Conservation (phyloP, 2,888 invertebrate genomes). For the Clitarchus hookeri region DNA sequence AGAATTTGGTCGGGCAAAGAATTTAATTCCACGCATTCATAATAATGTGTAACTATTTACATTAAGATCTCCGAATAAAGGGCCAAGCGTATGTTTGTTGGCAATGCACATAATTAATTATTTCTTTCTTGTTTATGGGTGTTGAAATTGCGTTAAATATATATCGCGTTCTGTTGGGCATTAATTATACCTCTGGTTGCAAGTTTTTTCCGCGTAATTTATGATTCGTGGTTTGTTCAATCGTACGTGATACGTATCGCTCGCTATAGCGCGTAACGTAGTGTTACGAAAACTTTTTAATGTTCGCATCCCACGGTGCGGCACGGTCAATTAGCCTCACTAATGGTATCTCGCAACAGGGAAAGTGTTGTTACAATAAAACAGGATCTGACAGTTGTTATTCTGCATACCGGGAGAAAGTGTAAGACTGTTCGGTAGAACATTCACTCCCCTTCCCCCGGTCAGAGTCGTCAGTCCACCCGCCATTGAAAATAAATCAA, state of each 20-base stretch:
- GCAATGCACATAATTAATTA: too few relatives aligned
- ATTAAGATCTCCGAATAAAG: too few relatives aligned
- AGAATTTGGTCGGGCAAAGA: too few relatives aligned
- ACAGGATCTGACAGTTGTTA: too few relatives aligned
- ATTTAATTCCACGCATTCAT: too few relatives aligned
- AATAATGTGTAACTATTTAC: too few relatives aligned
- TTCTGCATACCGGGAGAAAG: background rate
- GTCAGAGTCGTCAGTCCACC: background rate
- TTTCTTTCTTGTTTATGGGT: too few relatives aligned
- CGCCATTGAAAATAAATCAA: background rate
- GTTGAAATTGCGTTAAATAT: too few relatives aligned
- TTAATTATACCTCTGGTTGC: background rate
- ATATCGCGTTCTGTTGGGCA: too few relatives aligned
- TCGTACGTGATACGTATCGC: background rate
- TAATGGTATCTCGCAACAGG: constrained; percentile 14
- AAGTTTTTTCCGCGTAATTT: background rate
- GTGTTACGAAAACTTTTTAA: background rate
- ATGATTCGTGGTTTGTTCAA: background rate
- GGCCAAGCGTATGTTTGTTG: too few relatives aligned
- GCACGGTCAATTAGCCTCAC: background rate
- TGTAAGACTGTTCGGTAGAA: background rate
- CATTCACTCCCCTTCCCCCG: background rate
- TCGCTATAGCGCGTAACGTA: background rate
- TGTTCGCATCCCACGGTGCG: background rate
- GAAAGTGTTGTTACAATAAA: too few relatives aligned